A percentile compares a stretch with the other conserved stretches of the same genome.
These are phyloP conservation scores for Tarsius wallacei DNA, from an alignment of 2,797 vertebrate genomes.

Conservation along the genomic window DNA sequence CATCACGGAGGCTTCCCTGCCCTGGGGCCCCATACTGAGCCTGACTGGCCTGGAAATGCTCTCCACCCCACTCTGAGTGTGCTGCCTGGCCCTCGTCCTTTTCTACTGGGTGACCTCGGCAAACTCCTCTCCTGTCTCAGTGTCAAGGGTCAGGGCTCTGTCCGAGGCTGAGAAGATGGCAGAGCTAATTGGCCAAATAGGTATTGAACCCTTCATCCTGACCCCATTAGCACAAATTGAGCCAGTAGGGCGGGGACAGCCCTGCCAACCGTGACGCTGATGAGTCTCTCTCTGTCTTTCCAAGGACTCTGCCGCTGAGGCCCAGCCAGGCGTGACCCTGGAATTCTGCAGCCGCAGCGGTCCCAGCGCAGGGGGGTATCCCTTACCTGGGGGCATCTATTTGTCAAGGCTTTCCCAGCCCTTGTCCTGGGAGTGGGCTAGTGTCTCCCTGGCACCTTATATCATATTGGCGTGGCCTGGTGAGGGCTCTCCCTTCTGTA, in stretches of 20 bases:
- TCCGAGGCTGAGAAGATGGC: slow-evolving; percentile 74
- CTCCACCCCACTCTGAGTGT: not conserved
- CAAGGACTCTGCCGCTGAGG: not conserved
- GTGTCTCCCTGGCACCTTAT: not conserved
- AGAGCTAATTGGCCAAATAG: slow-evolving; percentile 82
- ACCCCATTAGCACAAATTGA: slow-evolving; percentile 82
- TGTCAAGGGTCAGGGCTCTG: slow-evolving; percentile 39
- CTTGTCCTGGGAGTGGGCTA: not conserved
- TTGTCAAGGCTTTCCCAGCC: not conserved
- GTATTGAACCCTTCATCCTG: slow-evolving; percentile 79
- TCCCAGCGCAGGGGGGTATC: not conserved
- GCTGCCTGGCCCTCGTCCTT: not conserved
- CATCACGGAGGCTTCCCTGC: not conserved
- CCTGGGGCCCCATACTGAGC: not conserved
- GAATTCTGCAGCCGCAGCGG: not conserved
- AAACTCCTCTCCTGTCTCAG: slow-evolving; percentile 45
- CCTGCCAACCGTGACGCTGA: not conserved
- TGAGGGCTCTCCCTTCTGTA: too few species aligned
- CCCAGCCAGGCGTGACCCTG: not conserved
- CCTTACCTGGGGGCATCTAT: not conserved
- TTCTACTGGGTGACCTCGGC: not conserved
- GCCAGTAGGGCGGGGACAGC: not conserved
- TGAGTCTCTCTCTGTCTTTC: slow-evolving; percentile 11
- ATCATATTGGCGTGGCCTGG: not conserved
- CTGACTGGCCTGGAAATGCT: not conserved